phyloP scores from a whole-genome alignment of 2,888 invertebrate genomes.

The Drosophila limbata region DNA sequence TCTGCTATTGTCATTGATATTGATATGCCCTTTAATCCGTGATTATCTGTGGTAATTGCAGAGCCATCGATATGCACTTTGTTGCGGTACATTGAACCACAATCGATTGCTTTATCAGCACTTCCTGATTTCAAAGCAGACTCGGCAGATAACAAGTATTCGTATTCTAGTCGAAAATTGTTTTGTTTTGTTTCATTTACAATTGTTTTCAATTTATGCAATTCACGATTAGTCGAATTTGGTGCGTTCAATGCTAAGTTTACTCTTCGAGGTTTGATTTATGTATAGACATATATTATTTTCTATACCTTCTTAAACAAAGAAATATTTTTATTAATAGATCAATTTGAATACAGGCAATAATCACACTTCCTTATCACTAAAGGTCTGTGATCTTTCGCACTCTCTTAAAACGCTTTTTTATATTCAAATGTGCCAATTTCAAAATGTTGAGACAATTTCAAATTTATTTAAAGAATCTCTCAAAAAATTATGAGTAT shows the following conservation, averaged over 20 bases:
- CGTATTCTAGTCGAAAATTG: not conserved
- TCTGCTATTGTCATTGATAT: not conserved
- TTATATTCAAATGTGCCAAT: not conserved
- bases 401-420: not conserved
- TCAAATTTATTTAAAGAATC: not conserved
- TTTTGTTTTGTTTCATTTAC: conserved; percentile 7
- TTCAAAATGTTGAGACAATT: not conserved
- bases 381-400: not conserved
- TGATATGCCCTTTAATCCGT: not conserved
- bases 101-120: conserved; percentile 21
- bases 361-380: not conserved
- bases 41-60: not conserved
- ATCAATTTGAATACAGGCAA: not conserved
- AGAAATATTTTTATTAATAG: conserved; percentile 3
- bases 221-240: conserved; percentile 46
- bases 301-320: no score
- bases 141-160: conserved; percentile 21
- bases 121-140: conserved; percentile 38
- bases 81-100: conserved; percentile 49
- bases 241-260: conserved; percentile 39
- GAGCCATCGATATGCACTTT: conserved; percentile 4
- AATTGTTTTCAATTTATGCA: conserved; percentile 38
- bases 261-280: conserved; percentile 40
- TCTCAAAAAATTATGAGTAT: not conserved
- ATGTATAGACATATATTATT: not conserved